phyloP scores from a whole-genome alignment of 2,888 invertebrate genomes.

The Xestia ashworthii region DNA sequence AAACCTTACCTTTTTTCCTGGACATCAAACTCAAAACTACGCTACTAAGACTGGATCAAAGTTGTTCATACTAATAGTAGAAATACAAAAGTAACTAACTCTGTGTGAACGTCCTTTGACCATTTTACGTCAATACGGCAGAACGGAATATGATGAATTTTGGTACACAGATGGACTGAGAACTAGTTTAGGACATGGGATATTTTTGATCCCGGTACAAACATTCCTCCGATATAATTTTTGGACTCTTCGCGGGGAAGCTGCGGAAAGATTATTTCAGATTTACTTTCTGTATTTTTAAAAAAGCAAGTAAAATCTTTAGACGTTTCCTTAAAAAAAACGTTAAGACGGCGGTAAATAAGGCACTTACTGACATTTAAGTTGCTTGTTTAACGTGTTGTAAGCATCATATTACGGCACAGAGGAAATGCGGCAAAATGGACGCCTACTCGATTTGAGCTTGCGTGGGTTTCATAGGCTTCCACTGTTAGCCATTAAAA shows the following conservation, averaged over 20 bases:
- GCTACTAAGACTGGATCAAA: background rate
- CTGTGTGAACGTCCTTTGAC: background rate
- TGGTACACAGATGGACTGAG: background rate
- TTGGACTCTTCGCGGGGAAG: background rate
- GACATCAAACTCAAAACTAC: background rate
- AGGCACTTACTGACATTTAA: conserved; percentile 5
- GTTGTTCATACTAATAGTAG: background rate
- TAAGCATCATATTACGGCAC: conserved; percentile 20
- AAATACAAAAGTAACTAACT: background rate
- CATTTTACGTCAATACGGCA: background rate
- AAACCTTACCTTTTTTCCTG: too few species aligned
- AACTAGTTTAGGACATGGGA: background rate
- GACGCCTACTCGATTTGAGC: conserved; percentile 33
- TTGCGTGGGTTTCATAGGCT: conserved; percentile 37
- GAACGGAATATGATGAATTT: background rate
- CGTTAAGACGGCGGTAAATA: background rate
- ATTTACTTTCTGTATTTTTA: background rate
- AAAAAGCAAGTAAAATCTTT: background rate
- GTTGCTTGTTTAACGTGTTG: conserved; percentile 27
- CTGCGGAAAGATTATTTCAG: background rate
- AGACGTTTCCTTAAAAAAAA: background rate
- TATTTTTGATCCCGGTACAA: background rate
- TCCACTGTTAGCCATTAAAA: conserved; percentile 34
- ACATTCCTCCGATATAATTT: background rate
- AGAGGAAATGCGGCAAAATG: conserved; percentile 34